Conservation (phyloP, 2,888 invertebrate species). For the Diploptera punctata region DNA sequence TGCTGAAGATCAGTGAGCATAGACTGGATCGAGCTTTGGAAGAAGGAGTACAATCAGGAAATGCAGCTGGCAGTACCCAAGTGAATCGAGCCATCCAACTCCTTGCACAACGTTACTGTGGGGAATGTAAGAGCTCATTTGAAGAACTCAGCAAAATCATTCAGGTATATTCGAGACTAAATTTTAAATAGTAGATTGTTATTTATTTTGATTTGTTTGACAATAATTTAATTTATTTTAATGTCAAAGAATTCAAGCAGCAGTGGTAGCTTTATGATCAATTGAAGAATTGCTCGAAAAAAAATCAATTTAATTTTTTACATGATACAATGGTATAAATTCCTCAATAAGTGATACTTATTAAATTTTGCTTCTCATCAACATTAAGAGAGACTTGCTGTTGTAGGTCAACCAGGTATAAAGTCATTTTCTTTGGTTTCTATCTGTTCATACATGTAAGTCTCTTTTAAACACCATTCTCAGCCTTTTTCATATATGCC, state of each 20-base stretch:
- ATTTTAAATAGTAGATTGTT: neutral
- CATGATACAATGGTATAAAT: neutral
- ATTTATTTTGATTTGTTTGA: neutral
- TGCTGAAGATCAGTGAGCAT: constrained; percentile 89
- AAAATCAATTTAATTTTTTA: too few relatives aligned
- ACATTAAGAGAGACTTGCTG: too few relatives aligned
- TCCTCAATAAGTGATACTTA: neutral
- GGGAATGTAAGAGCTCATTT: constrained; percentile 92
- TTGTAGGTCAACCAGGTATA: too few relatives aligned
- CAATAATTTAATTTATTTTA: too few relatives aligned
- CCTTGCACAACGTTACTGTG: constrained; percentile 93
- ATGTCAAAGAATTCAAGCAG: too few relatives aligned
- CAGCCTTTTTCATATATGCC: too few relatives aligned
- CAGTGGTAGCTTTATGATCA: too few relatives aligned
- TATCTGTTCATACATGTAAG: too few relatives aligned
- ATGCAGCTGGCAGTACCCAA: constrained; percentile 62
- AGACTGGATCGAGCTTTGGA: constrained; percentile 71
- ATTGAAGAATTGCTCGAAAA: too few relatives aligned
- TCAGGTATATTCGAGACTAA: constrained; percentile 54
- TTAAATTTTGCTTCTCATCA: neutral
- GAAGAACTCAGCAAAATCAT: constrained; percentile 83
- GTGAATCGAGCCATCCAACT: constrained; percentile 94
- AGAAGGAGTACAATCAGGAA: constrained; percentile 57
- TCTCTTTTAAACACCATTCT: too few relatives aligned
- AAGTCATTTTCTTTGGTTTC: too few relatives aligned